Base-by-base conservation (phyloP, 2,113 vertebrate genomes). In the Kryptolebias marmoratus region DNA sequence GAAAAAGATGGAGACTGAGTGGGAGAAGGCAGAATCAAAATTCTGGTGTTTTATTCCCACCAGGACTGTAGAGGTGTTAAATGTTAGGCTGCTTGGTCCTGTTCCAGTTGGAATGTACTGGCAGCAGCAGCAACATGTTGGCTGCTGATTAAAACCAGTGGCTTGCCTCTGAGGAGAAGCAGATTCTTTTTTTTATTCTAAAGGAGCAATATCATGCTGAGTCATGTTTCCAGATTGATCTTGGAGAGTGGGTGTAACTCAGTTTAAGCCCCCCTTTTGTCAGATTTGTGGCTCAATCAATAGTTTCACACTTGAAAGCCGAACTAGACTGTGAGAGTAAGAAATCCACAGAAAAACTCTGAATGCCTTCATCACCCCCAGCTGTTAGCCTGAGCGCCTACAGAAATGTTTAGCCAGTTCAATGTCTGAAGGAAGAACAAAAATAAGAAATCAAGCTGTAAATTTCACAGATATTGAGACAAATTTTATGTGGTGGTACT, bases 201-300 rank as follows among this genome's bases (percentile, higher is more conserved):
- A 69, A 81, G 59, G 47, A 77, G 71, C 13, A 8, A 73, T 36
- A 78, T 73, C 52, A 73, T 75, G 85, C 81, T 76, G 84, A 86
- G 77, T 86, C 84, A 83, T 84, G 84, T 79, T 79, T 70, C 58
- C 78, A 27, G 71, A 82, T 73, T 90, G 75, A 87, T 82, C 87
- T 84, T 44, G 64, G 79, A 69, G 79, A 84, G 77, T 83, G 74
- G 77, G 83, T 85, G 81, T 88, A 80, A 61, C 69, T 87, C 75
- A 64, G 64, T 86, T 83, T 81, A 86, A 90, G 64, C 67, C 58
- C 22, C 22, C 48, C 68, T 84, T 88, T 85, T 87, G 89, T 87
- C 78, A 78, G 82, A 87, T 89, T 85, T 89, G 82, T 81, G 77
- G 74, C 68, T 79, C 63, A 77, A 86, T 92, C 87, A 81, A 85